Evolutionary conservation across 2,113 vertebrate genomes (phyloP).

Genomic region (Dicentrarchus labrax): DNA sequence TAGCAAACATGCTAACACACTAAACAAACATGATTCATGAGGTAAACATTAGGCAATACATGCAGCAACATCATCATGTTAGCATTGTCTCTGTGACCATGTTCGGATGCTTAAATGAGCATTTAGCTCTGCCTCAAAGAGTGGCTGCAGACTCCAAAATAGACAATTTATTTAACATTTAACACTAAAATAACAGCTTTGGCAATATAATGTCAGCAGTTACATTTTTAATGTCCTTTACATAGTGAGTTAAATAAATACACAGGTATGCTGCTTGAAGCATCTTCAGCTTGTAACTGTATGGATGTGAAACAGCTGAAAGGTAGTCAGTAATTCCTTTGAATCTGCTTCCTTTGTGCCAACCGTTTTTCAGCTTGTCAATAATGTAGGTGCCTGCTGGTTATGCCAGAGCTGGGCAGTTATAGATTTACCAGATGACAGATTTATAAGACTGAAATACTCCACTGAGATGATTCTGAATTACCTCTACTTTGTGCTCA

Average conservation of each 20-base stretch:
- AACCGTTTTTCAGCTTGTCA: slow-evolving; percentile 37
- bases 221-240: not conserved
- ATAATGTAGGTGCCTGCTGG: slow-evolving; percentile 61
- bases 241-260: slow-evolving; percentile 17
- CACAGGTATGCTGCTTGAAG: slow-evolving; percentile 1
- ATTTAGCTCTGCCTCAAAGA: not conserved
- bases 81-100: not conserved
- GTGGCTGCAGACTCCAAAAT: not conserved
- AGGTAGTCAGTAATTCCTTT: slow-evolving; percentile 25
- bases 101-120: not conserved
- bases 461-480: slow-evolving; percentile 37
- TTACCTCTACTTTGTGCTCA: slow-evolving; percentile 14
- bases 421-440: slow-evolving; percentile 57
- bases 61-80: no score
- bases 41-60: not conserved
- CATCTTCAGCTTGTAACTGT: not conserved
- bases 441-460: slow-evolving; percentile 48
- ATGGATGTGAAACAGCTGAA: slow-evolving; percentile 25
- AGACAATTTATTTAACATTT: not conserved
- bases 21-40: not conserved
- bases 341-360: slow-evolving; percentile 38
- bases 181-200: not conserved
- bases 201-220: not conserved
- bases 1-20: not conserved
- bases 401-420: slow-evolving; percentile 8